phyloP scores from a whole-genome alignment of 2,888 invertebrate species.

The Lasioglossum figueresi region DNA sequence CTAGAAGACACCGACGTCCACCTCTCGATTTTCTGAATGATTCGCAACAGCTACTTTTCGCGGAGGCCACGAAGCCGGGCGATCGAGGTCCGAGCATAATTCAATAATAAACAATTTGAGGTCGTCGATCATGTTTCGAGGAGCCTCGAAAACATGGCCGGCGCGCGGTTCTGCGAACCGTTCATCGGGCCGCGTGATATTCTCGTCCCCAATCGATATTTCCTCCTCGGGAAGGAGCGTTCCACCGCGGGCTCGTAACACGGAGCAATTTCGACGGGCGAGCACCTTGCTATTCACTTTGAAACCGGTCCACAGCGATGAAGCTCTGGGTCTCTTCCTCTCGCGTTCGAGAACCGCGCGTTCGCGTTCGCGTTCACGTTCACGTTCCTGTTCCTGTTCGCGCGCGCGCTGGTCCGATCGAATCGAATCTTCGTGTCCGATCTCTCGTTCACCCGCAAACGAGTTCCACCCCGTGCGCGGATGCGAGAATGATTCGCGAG shows the following conservation, averaged over 20 bases:
- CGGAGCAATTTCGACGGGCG: constrained; percentile 66
- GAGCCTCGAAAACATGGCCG: constrained; percentile 6
- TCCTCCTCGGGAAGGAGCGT: constrained; percentile 37
- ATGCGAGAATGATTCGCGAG: constrained; percentile 71
- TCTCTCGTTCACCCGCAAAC: constrained; percentile 72
- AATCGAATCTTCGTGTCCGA: constrained; percentile 71
- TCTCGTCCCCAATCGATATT: constrained; percentile 30
- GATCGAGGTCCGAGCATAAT: neutral
- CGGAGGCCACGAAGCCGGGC: neutral
- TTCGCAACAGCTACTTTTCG: neutral
- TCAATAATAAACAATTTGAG: neutral
- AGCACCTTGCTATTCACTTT: constrained; percentile 73
- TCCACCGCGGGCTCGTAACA: constrained; percentile 56
- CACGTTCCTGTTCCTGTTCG: neutral
- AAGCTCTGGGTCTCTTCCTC: constrained; percentile 49
- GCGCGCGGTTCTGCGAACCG: constrained; percentile 13
- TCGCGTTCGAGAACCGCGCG: constrained; percentile 2
- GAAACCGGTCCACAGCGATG: constrained; percentile 70
- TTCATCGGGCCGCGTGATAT: constrained; percentile 28
- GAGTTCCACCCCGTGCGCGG: constrained; percentile 69
- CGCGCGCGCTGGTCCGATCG: constrained; percentile 57
- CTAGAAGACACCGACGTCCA: neutral
- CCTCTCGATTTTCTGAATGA: neutral
- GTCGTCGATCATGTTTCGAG: neutral
- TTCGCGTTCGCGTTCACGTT: neutral